Base-by-base conservation (phyloP, 2,888 invertebrate species). In the Polietes domitor region DNA sequence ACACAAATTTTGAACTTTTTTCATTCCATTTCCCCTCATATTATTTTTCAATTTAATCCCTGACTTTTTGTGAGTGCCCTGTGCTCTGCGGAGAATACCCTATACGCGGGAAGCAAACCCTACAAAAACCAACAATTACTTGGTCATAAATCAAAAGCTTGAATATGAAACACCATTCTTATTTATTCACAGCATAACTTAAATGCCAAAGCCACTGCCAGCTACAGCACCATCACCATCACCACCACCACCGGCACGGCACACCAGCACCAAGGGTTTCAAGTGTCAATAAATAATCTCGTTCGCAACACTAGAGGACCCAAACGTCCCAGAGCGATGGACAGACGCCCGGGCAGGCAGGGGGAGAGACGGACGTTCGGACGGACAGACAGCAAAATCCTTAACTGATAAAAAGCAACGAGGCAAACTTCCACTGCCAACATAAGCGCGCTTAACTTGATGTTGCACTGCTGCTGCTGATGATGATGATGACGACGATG, bases 121-220 rank as follows among this genome's bases (percentile, higher is more conserved):
- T 77, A 78, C 76, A 78, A 68, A 91, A 91, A 90, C 91, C 90
- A 91, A 92, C 92, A 92, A 92, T 92, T 92, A 92, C 91, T 89
- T 87, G 89, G 86, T 87, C 89, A 92, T 92, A 92, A 92, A 92
- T 92, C 92, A 92, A 92, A 92, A 88, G 88, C 89, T 89, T 89
- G 91, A 91, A 88, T 89, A 87, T 83, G 82, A 85, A 73, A 65
- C 80, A 82, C 74, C 74, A 83, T 21, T 72, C 68, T 55, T 68
- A 43, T 71, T 9, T 53, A 63, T 65, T 15, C 65, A 68, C 78
- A 77, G 77, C 79, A 77, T 76, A 84, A 82, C 72, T 75, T 72
- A 84, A 80, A 78, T 83, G 82, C 80, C 83, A 79, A 72, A 85
- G 85, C 84, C 82, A 85, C 89, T 85, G 37, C 87, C 89, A 88